phyloP scores from a whole-genome alignment of 2,113 vertebrate species.

The Ciconia boyciana region DNA sequence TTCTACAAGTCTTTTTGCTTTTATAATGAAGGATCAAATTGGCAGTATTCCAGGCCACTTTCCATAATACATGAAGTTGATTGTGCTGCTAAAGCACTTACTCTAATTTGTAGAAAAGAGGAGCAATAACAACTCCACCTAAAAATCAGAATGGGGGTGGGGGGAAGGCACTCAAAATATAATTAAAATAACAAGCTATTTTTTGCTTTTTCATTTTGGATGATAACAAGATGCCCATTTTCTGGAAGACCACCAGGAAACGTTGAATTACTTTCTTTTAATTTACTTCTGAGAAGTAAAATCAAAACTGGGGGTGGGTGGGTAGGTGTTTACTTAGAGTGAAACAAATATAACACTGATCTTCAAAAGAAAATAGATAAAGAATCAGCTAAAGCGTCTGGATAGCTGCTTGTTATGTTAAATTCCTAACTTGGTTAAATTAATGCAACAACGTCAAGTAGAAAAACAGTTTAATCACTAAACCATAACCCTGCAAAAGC shows the following conservation, averaged over 20 bases:
- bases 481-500: neutral
- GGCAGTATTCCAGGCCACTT: neutral
- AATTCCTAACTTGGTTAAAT: neutral
- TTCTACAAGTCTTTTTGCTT: slow-evolving; percentile 4
- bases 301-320: neutral
- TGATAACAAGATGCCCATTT: neutral
- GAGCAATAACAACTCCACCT: neutral
- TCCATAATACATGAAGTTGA: neutral
- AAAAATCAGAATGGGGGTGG: neutral
- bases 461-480: neutral
- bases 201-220: neutral
- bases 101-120: neutral
- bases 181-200: neutral
- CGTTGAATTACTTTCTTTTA: neutral
- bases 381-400: neutral
- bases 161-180: neutral
- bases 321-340: neutral
- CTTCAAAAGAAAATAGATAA: neutral
- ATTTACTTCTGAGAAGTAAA: neutral
- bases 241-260: neutral
- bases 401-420: neutral
- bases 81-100: neutral
- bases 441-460: neutral
- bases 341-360: neutral
- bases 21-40: neutral